Conservation (phyloP, 53 echinoderm and acorn worm species). For the Astropecten irregularis region DNA sequence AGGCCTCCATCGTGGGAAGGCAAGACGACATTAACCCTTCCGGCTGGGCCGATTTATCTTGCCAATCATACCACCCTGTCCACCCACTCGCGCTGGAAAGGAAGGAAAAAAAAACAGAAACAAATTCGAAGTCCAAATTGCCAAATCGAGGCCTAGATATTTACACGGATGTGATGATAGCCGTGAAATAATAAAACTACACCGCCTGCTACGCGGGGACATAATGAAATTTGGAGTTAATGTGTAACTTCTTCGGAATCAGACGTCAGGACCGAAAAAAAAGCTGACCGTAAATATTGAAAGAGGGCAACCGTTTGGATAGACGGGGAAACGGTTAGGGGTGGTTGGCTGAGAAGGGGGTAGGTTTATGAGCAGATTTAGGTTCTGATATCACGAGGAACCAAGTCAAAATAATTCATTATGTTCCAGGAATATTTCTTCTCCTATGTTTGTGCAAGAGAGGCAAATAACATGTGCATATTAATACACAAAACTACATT, state of each 20-base stretch:
- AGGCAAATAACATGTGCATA: too few species aligned
- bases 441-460: too few species aligned
- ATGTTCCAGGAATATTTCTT: too few species aligned
- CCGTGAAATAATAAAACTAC: constrained; percentile 46
- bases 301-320: not conserved
- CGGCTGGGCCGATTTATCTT: constrained; percentile 48
- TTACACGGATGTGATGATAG: constrained; percentile 55
- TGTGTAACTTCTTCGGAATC: constrained; percentile 32
- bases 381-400: too few species aligned
- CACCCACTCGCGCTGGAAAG: constrained; percentile 40
- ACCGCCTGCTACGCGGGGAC: constrained; percentile 19
- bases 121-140: constrained; percentile 58
- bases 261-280: constrained; percentile 19
- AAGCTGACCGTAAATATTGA: not conserved
- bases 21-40: not conserved
- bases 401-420: too few species aligned
- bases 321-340: not conserved
- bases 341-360: too few species aligned
- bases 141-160: constrained; percentile 44
- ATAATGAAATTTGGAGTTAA: constrained; percentile 57
- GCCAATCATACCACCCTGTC: constrained; percentile 44
- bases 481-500: too few species aligned
- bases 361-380: too few species aligned
- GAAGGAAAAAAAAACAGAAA: too few species aligned
- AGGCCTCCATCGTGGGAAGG: too few species aligned